A percentile compares a stretch with the other conserved stretches of the same genome.
Conservation (phyloP, 2,888 invertebrate genomes). For the Mongoloraphidia duomilia region DNA sequence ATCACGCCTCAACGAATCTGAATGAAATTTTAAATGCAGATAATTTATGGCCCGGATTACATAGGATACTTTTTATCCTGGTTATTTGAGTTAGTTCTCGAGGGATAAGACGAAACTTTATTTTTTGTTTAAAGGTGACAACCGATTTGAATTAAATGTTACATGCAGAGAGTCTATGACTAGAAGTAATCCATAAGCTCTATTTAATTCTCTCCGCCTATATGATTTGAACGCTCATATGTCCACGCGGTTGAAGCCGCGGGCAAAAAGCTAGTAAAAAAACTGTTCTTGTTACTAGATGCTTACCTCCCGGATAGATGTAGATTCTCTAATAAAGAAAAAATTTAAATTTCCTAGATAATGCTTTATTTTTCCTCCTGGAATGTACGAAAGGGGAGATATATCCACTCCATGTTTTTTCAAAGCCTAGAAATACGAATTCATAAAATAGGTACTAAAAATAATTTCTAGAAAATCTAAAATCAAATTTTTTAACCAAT, state of each 20-base stretch:
- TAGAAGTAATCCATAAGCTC: neutral
- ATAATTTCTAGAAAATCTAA: neutral
- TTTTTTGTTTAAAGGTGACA: neutral
- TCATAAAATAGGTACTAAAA: constrained; percentile 6
- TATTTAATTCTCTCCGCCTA: too few species aligned
- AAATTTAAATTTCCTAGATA: constrained; percentile 85
- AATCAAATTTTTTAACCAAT: too few species aligned
- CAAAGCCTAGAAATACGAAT: constrained; percentile 13
- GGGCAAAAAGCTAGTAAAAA: too few species aligned
- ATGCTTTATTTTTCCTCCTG: constrained; percentile 61
- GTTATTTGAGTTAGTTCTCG: too few species aligned
- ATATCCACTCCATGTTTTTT: constrained; percentile 54
- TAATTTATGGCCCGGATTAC: too few species aligned
- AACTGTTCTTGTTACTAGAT: neutral
- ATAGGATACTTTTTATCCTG: neutral
- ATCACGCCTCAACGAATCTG: too few species aligned
- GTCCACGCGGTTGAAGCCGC: too few species aligned
- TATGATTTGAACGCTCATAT: too few species aligned
- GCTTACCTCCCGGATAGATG: constrained; percentile 66
- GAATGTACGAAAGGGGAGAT: constrained; percentile 65
- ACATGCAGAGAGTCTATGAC: neutral
- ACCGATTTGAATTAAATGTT: neutral
- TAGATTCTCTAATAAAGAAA: constrained; percentile 90
- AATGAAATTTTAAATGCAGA: too few species aligned
- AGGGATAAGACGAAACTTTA: too few species aligned